Evolutionary conservation across 2,888 invertebrate genomes (phyloP), one percentile per base, ranked within the genome.

Genomic region (Rhagophthalmus giganteus): DNA sequence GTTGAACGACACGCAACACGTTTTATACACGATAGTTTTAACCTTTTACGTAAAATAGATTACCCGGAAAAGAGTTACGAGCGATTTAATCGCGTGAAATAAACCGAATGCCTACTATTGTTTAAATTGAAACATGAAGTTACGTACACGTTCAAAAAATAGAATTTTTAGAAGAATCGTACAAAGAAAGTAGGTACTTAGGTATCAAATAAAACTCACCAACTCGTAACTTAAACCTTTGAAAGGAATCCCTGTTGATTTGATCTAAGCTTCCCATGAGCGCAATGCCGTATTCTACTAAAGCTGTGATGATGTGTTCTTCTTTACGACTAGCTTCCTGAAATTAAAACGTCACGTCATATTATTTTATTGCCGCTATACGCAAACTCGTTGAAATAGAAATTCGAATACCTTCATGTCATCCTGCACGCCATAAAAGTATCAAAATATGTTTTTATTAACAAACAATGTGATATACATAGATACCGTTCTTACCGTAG

Each of bases 181-280:
- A n/a, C n/a, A n/a, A n/a, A n/a, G n/a, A 28, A 9, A n/a, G 1
- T 26, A 12, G 3, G 5, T 24, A 16, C 37, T 9, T 20, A 2
- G 1, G 1, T 9, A 10, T 8, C 13, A 7, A 5, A 1, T 9
- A 28, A 28, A 37, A 70, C 81, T 76, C 70, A 91, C 94, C 98
- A 72, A 97, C 92, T 74, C 96, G 81, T 14, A 98, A 80, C 68
- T 93, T 90, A 73, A 98, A 98, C 66, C 94, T 83, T 77, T 98
- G 97, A 74, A 97, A 97, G 13, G 96, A 95, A 75, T 97, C 95
- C 62, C 90, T 81, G 76, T 98, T 98, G 68, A 98, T 93, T 73
- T 93, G 92, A 68, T 97, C 95, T 40, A 98, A 78, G 64, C 93
- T 88, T 2, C 88, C 85, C 88, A 94, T 94, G 68, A 98, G 80